A percentile compares a stretch with the other conserved stretches of the same genome.
Evolutionary conservation across 23 tunicate species (phyloP).

Genomic region (Ascidia mentula): DNA sequence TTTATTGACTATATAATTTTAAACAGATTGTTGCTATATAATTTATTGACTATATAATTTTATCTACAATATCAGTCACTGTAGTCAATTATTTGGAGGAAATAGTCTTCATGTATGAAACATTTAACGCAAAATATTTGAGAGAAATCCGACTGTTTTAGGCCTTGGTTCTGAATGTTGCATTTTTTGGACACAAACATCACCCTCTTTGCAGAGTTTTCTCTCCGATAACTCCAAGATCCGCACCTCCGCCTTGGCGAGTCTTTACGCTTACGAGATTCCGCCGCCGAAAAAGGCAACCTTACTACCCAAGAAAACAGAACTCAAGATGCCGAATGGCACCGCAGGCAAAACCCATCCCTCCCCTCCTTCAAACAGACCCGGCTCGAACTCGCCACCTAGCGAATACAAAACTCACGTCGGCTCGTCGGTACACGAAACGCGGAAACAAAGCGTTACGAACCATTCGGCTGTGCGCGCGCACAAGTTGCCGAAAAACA

Average conservation of each 20-base stretch:
- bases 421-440: conserved; percentile 65
- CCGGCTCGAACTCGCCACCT: conserved; percentile 19
- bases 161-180: no score
- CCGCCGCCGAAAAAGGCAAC: conserved; percentile 51
- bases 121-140: no score
- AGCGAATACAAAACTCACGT: conserved; percentile 10
- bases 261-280: conserved; percentile 77
- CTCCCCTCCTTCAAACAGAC: neutral
- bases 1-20: no score
- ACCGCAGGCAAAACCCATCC: neutral
- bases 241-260: conserved; percentile 29
- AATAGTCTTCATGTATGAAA: no score
- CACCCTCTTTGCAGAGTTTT: conserved; percentile 42
- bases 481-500: neutral
- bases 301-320: neutral
- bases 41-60: no score
- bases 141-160: no score
- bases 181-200: no score
- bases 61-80: no score
- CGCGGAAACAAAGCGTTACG: conserved; percentile 49
- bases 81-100: no score
- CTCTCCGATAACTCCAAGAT: conserved; percentile 67
- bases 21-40: no score
- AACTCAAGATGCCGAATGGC: neutral
- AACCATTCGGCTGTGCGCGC: conserved; percentile 48